These are phyloP conservation scores for Phthorimaea operculella DNA, from an alignment of 1,140 invertebrate species.

Conservation along the genomic window DNA sequence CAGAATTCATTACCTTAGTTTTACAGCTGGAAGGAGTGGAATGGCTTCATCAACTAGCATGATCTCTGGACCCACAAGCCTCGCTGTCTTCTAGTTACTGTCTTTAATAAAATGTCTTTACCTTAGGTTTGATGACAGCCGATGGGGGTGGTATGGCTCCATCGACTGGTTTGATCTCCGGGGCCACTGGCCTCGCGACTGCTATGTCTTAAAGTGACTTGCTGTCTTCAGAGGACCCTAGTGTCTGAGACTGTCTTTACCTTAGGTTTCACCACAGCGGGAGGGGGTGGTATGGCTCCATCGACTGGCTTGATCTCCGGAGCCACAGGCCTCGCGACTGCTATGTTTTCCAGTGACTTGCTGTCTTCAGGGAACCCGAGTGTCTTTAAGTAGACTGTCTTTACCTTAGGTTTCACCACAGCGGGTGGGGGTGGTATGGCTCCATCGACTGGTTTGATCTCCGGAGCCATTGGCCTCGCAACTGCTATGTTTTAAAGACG, in stretches of 20 bases:
- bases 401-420: too few species aligned
- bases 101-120: too few species aligned
- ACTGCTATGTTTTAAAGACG: too few species aligned
- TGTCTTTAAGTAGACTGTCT: too few species aligned
- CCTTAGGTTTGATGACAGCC: conserved; percentile 41
- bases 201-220: conserved; percentile 39
- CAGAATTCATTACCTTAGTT: too few species aligned
- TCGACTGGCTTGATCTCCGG: conserved; percentile 51
- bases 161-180: conserved; percentile 50
- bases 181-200: conserved; percentile 50
- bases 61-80: too few species aligned
- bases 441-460: too few species aligned
- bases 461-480: too few species aligned
- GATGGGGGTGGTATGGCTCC: conserved; percentile 61
- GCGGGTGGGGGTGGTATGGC: too few species aligned
- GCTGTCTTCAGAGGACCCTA: conserved; percentile 11
- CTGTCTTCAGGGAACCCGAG: conserved; percentile 11
- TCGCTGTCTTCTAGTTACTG: too few species aligned
- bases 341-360: conserved; percentile 36
- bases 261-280: conserved; percentile 42
- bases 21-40: too few species aligned
- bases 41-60: too few species aligned
- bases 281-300: conserved; percentile 59
- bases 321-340: conserved; percentile 50
- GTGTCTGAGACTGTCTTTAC: conserved; percentile 23